Evolutionary conservation across 2,113 vertebrate genomes (phyloP), one percentile per base, ranked within the genome.

Genomic region (Rhagologus leucostigma): DNA sequence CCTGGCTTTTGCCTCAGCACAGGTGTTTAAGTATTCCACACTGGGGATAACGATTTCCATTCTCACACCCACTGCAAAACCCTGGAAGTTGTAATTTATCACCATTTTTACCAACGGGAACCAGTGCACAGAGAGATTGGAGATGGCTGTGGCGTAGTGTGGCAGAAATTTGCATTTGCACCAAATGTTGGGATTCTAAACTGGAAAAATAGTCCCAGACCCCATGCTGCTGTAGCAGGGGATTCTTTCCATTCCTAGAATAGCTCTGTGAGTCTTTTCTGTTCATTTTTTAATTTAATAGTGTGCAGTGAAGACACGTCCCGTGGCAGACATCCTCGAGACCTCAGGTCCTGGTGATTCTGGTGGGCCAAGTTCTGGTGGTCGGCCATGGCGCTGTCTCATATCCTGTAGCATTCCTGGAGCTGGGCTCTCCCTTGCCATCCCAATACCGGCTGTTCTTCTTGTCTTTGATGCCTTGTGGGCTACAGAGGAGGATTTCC

Each of bases 61-160:
- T 47, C 49, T 85, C 44, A 35, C 53, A 71, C 5, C 9, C 24
- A 32, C 42, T 5, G 13, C 22, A 37, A 93, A 75, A 0, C 23
- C 18, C 29, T 83, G 67, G 37, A 57, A 85, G 32, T 18, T 16
- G 13, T 21, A 1, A 2, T 68, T 69, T 67, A 4, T 52, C 37
- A 32, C 26, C 3, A 1, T 73, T 79, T 39, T 13, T 35, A 47
- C 30, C 46, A 17, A 0, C 3, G 41, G 37, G 47, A 46, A 13
- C 9, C 6, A 1, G 24, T 15, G 23, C 46, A 57, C 7, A 7
- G 44, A 24, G 19, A 24, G 23, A 5, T 1, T 67, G 35, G 77
- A 56, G 26, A 0, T 55, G 81, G n/a, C n/a, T 62, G n/a, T 9
- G 26, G 5, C 3, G 17, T 1, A 29, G 41, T 3, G 1, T 64